A percentile compares a stretch with the other conserved stretches of the same genome.
phyloP scores from a whole-genome alignment of 1,140 invertebrate genomes.

The Metopolophium dirhodum region DNA sequence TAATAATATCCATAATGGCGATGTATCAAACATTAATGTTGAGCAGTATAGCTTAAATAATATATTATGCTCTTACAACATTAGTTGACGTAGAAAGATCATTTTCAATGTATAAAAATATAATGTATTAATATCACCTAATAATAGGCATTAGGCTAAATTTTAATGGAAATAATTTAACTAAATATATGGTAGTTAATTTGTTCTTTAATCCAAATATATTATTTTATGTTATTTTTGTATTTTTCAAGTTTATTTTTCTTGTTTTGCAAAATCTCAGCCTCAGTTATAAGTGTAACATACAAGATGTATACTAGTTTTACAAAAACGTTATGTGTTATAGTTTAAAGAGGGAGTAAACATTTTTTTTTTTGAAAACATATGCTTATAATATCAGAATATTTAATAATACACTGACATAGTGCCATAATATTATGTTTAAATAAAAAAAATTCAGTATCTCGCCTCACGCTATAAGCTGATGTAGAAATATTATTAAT shows the following conservation, averaged over 20 bases:
- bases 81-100: too few species aligned
- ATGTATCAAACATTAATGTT: too few species aligned
- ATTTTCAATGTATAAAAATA: too few species aligned
- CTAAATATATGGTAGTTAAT: too few species aligned
- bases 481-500: neutral
- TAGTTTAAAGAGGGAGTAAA: neutral
- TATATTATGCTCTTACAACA: too few species aligned
- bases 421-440: neutral
- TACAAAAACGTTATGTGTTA: neutral
- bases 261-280: neutral
- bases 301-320: neutral
- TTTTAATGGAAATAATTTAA: too few species aligned
- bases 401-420: neutral
- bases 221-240: too few species aligned
- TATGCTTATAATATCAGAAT: neutral
- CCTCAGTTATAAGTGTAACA: neutral
- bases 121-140: too few species aligned
- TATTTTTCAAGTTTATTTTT: neutral
- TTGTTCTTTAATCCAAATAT: too few species aligned
- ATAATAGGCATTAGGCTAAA: too few species aligned
- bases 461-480: neutral
- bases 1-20: too few species aligned
- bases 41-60: too few species aligned
- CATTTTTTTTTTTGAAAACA: neutral
- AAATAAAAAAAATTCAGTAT: neutral